Evolutionary conservation across 1,140 invertebrate species (phyloP), one percentile per base, ranked within the genome.

Genomic region (Papilio dardanus): DNA sequence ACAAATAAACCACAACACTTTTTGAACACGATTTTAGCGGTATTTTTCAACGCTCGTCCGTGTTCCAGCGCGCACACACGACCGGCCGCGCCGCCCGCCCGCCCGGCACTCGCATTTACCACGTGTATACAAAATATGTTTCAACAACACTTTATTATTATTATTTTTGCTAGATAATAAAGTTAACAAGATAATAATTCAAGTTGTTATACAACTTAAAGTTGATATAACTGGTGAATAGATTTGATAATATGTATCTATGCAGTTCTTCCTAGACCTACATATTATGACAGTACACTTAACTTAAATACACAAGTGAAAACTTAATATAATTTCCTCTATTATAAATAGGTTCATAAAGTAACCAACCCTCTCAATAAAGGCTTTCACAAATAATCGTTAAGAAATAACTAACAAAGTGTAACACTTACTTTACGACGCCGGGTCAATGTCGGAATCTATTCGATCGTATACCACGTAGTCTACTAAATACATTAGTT

Each of bases 21-120:
- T 37, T 3, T 12, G 10, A 37, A 37, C n/a, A 46, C 42, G 42
- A 14, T 62, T 30, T 62, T 12, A 62, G 54, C 24, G 24, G 24
- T 62, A 62, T n/a, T n/a, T n/a, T n/a, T n/a, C 54, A 14, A 12
- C 24, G 54, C 10, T 16, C 24, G 12, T 28, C 19, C 21, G 21
- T 12, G 54, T 24, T 24, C 5, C 54, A 28, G 21, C 3, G n/a
- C 14, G n/a, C n/a, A n/a, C n/a, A 62, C 54, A 62, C 54, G 54
- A 28, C 54, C 24, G 54, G 28, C 54, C 54, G 54, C 54, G 54
- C 54, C 54, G 54, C 54, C 54, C 54, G 54, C 54, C 54, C 54
- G 54, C 54, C 54, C 54, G 54, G 54, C 54, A 58, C 54, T 58
- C 24, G 6, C 7, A 50, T 19, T 3, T 28, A n/a, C 21, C 46